Evolutionary conservation across 2,888 invertebrate genomes (phyloP).

Genomic region (Xanthorhoe spadicearia): DNA sequence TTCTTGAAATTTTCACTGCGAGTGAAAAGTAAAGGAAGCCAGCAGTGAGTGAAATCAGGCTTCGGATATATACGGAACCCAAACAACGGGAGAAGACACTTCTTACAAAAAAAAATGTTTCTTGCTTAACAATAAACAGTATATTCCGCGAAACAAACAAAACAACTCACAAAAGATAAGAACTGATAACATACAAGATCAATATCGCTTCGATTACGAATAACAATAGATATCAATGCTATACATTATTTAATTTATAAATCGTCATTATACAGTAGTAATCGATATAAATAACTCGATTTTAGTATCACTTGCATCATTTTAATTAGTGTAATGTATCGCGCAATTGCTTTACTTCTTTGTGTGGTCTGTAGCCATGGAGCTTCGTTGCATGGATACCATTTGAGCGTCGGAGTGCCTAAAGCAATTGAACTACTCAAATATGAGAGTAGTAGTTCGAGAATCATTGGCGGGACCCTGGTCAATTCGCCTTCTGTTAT

Average conservation of each 20-base stretch:
- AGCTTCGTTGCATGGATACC: slow-evolving; percentile 52
- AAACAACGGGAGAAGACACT: too few species aligned
- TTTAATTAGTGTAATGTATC: not conserved
- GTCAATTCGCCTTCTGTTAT: slow-evolving; percentile 49
- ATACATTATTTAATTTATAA: not conserved
- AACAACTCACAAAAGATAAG: slow-evolving; percentile 1
- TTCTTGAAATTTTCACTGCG: too few species aligned
- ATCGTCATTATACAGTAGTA: not conserved
- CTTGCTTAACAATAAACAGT: too few species aligned
- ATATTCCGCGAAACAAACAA: not conserved
- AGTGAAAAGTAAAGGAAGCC: too few species aligned
- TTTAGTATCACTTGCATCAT: not conserved
- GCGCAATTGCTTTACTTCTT: not conserved
- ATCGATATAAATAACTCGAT: not conserved
- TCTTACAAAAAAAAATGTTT: not conserved
- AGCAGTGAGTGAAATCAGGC: too few species aligned
- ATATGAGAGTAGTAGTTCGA: slow-evolving; percentile 43
- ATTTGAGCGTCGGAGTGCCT: slow-evolving; percentile 60
- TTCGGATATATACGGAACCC: too few species aligned
- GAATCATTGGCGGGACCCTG: slow-evolving; percentile 63
- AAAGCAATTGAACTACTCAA: slow-evolving; percentile 50
- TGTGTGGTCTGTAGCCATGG: not conserved
- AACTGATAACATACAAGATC: not conserved
- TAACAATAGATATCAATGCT: not conserved
- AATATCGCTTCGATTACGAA: not conserved